Conservation (phyloP, 2,797 vertebrate genomes). For the Onychomys arenicola region DNA sequence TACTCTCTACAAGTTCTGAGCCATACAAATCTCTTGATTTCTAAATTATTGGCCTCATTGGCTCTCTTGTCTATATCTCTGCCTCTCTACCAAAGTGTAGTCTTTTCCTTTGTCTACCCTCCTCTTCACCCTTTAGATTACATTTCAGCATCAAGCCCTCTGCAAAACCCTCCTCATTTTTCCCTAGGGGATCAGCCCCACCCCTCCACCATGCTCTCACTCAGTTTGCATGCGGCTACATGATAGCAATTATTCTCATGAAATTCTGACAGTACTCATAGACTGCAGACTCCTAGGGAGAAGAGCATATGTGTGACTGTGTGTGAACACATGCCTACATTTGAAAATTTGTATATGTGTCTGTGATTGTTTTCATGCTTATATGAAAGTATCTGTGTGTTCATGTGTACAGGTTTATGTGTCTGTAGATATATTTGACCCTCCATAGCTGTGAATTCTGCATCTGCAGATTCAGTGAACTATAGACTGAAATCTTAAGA, state of each 20-base stretch:
- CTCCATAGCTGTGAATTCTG: background rate
- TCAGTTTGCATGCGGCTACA: background rate
- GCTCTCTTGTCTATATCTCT: background rate
- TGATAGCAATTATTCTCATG: background rate
- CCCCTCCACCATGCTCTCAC: background rate
- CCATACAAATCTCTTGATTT: background rate
- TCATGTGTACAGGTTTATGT: background rate
- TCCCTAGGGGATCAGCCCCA: background rate
- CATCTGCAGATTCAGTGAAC: background rate
- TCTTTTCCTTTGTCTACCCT: background rate
- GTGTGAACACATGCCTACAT: background rate
- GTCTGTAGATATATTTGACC: background rate
- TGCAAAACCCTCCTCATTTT: background rate
- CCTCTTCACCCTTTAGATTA: background rate
- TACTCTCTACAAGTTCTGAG: background rate
- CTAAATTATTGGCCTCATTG: background rate
- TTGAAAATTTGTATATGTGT: background rate
- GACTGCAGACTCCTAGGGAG: background rate
- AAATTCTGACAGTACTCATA: background rate
- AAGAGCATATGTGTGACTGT: background rate
- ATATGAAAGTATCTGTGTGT: background rate
- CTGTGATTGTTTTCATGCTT: background rate
- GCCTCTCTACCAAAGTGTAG: background rate
- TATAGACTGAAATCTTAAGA: background rate
- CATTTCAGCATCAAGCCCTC: too few relatives aligned